Evolutionary conservation across 2,797 vertebrate genomes (phyloP).

Genomic region (Premnoplex brunnescens): DNA sequence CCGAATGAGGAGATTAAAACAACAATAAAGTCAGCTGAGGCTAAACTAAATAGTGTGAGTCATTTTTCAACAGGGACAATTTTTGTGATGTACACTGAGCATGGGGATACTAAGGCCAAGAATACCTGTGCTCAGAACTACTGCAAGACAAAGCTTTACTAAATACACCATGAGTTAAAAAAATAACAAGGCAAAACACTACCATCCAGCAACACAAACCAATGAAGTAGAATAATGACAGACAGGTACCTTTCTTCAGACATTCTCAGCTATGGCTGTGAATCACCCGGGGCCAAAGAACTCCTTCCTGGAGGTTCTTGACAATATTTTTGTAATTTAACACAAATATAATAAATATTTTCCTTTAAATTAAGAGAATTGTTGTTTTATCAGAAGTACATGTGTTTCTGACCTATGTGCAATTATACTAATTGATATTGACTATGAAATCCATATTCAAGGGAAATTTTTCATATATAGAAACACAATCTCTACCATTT

Average conservation of each 20-base stretch:
- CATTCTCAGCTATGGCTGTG: background rate
- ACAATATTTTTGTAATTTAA: background rate
- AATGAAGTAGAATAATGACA: background rate
- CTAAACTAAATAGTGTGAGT: background rate
- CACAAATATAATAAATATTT: background rate
- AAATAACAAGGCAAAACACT: background rate
- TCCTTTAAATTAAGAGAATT: background rate
- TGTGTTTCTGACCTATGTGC: background rate
- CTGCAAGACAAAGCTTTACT: background rate
- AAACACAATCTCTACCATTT: background rate
- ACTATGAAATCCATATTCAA: background rate
- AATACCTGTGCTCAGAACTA: background rate
- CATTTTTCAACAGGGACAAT: background rate
- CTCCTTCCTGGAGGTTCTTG: background rate
- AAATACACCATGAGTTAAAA: background rate
- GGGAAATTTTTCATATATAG: background rate
- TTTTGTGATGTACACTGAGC: rapidly evolving
- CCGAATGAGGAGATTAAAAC: background rate
- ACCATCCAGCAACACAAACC: background rate
- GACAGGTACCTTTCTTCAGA: background rate
- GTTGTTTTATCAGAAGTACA: background rate
- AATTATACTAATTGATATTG: background rate
- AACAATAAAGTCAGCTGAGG: background rate
- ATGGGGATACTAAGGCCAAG: background rate
- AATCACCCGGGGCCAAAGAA: background rate